phyloP scores from a whole-genome alignment of 2,888 invertebrate species.

The Phanerotoma sp. region DNA sequence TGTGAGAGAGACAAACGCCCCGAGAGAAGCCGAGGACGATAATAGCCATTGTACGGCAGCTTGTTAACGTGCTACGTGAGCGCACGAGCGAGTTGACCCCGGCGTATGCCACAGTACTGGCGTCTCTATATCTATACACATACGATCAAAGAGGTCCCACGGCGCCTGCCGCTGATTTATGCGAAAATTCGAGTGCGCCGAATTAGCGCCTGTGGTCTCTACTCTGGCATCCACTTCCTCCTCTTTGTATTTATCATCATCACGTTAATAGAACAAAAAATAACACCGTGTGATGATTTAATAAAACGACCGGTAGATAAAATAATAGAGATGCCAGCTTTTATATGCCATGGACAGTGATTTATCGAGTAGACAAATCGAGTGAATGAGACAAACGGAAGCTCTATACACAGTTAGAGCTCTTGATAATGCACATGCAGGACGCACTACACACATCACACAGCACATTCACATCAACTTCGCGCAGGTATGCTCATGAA shows the following conservation, averaged over 20 bases:
- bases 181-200: constrained; percentile 18
- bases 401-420: not conserved
- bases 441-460: not conserved
- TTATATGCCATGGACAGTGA: constrained; percentile 13
- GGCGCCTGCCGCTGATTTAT: constrained; percentile 33
- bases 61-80: constrained; percentile 40
- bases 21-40: constrained; percentile 38
- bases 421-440: not conserved
- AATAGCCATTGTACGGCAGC: constrained; percentile 40
- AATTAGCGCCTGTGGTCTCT: constrained; percentile 23
- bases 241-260: constrained; percentile 1
- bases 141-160: constrained; percentile 3
- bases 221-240: constrained; percentile 16
- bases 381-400: constrained; percentile 16
- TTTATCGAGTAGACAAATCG: constrained; percentile 11
- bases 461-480: constrained; percentile 7
- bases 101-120: constrained; percentile 27
- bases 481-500: constrained; percentile 21
- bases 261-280: not conserved
- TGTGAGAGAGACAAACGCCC: constrained; percentile 1
- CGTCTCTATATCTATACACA: constrained; percentile 25
- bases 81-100: constrained; percentile 27
- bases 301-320: constrained; percentile 3
- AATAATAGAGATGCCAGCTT: not conserved
- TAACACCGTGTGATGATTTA: constrained; percentile 1